Conservation (phyloP, 2,113 vertebrate genomes). For the Rhea pennata region DNA sequence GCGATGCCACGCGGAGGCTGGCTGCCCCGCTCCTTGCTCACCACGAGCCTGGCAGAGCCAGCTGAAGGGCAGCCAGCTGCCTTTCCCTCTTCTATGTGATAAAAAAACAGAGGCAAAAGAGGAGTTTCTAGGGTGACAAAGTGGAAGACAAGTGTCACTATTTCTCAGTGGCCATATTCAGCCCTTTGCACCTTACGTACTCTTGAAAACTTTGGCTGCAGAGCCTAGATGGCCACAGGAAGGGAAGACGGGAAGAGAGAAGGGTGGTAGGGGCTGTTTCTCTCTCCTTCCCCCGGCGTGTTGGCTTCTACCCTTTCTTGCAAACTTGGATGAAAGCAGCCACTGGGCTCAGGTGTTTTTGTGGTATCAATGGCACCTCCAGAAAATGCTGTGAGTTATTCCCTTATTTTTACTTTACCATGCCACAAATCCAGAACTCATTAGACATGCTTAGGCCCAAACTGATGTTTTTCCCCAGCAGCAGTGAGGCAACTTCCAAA, state of each 20-base stretch:
- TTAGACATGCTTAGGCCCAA: background rate
- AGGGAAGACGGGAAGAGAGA: background rate
- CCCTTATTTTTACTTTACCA: background rate
- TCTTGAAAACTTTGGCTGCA: background rate
- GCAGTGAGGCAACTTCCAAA: background rate
- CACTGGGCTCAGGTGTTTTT: background rate
- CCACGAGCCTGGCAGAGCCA: background rate
- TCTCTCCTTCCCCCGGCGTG: background rate
- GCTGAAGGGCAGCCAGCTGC: background rate
- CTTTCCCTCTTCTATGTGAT: accelerated
- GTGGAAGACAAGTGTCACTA: accelerated
- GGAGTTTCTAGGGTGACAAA: background rate
- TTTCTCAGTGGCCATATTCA: accelerated
- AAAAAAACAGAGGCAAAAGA: background rate
- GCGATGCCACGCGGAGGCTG: accelerated
- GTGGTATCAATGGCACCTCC: background rate
- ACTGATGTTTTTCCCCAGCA: background rate
- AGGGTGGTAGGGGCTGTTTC: background rate
- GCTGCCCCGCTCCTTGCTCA: accelerated
- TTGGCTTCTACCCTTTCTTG: background rate
- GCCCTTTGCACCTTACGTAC: background rate
- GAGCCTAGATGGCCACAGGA: background rate
- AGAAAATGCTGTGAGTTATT: background rate
- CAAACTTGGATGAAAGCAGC: background rate
- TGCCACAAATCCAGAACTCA: background rate